phyloP scores from a whole-genome alignment of 2,888 invertebrate genomes.

The Sesamia inferens region DNA sequence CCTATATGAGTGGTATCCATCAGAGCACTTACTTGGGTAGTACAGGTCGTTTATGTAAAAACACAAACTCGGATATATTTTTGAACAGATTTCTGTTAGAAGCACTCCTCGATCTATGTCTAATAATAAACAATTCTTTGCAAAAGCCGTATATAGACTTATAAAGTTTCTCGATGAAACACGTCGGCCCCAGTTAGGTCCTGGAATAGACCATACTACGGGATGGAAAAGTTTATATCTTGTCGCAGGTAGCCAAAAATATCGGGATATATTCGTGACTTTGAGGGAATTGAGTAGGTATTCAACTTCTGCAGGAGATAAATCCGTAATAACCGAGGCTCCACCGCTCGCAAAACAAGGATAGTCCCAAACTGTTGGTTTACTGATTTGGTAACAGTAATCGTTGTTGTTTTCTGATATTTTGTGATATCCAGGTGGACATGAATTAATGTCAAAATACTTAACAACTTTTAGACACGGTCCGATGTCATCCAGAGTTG shows the following conservation, averaged over 20 bases:
- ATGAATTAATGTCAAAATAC: conserved; percentile 73
- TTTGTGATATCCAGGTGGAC: conserved; percentile 79
- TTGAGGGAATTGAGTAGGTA: conserved; percentile 76
- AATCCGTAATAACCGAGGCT: conserved; percentile 81
- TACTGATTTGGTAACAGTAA: conserved; percentile 80
- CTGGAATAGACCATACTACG: conserved; percentile 86
- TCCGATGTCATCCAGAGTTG: conserved; percentile 69
- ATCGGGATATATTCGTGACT: conserved; percentile 68
- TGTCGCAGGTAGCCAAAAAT: conserved; percentile 88
- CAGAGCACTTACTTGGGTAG: conserved; percentile 79
- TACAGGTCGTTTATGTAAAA: conserved; percentile 80
- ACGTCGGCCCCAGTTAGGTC: conserved; percentile 80
- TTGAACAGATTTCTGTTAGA: conserved; percentile 75
- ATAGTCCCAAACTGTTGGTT: conserved; percentile 75
- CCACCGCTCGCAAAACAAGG: conserved; percentile 84
- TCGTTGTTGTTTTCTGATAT: conserved; percentile 75
- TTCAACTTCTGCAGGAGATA: conserved; percentile 72
- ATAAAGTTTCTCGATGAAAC: conserved; percentile 69
- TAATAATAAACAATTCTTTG: conserved; percentile 80
- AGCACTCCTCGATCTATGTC: conserved; percentile 73
- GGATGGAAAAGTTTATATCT: conserved; percentile 83
- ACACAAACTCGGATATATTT: conserved; percentile 80
- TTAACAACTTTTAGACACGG: conserved; percentile 75
- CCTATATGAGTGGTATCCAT: conserved; percentile 80
- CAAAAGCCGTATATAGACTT: conserved; percentile 63